Base-by-base conservation (phyloP, 2,888 invertebrate species). In the Zele albiditarsus region DNA sequence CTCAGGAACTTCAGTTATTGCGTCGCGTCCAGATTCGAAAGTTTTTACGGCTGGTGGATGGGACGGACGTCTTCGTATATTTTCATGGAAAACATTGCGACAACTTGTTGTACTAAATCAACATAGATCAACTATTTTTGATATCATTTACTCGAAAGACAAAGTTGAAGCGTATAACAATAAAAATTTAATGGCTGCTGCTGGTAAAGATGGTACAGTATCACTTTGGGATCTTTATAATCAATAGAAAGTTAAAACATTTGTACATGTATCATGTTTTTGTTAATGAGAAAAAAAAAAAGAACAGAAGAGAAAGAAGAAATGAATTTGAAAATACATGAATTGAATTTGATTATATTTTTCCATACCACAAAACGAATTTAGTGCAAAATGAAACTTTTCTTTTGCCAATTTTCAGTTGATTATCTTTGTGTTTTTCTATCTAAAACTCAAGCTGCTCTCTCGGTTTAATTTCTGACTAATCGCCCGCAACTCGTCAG, bases 181-280 rank as follows among this genome's bases (percentile, higher is more conserved):
- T n/a, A 92, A 93, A 74, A 86, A 83, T 74, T 92, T 95, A n/a
- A 94, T 95, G 93, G 95, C 95, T 16, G 94, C 93, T 0, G 93
- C 93, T 62, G 93, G 94, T 28, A 92, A 93, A 77, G 95, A 96
- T 89, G 94, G 94, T 80, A 92, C 92, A 84, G 93, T 96, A 81
- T 94, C 95, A 5, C 91, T 96, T 73, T 96, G 95, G 95, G 93
- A 95, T 90, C 91, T 96, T 83, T 96, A 95, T 86, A 95, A 95
- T 90, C 80, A 80, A 73, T 80, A 73, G 78, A 75, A 67, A 68
- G n/a, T n/a, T 66, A 77, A 6, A 68, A 42, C 53, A 31, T 31
- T 57, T 66, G 49, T 31, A 57, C 46, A 42, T 23, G 57, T 14
- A 62, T 60, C 20, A 53, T 28, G 66, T 58, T 27, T 57, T 53